phyloP scores from a whole-genome alignment of 2,888 invertebrate species.

The Pedicia rivosa region DNA sequence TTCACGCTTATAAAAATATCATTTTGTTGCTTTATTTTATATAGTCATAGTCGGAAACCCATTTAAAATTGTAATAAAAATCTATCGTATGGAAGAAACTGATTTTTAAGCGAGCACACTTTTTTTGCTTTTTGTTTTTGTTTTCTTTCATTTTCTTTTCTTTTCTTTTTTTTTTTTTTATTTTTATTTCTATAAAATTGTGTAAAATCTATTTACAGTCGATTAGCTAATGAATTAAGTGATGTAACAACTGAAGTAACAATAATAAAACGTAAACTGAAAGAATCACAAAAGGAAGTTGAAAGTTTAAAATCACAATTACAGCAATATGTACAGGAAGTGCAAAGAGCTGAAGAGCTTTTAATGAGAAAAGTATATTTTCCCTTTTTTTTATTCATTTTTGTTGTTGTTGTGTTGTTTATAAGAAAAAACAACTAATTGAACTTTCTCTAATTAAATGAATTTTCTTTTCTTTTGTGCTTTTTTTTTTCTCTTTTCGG shows the following conservation, averaged over 20 bases:
- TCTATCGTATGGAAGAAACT: too few species aligned
- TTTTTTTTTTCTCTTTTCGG: too few species aligned
- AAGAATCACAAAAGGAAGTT: conserved; percentile 51
- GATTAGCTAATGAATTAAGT: conserved; percentile 55
- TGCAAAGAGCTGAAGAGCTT: conserved; percentile 61
- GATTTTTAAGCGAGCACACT: too few species aligned
- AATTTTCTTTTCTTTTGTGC: conserved; percentile 6
- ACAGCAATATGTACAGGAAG: conserved; percentile 68
- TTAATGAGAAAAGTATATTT: conserved; percentile 43
- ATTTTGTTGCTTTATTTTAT: too few species aligned
- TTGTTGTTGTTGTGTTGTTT: neutral
- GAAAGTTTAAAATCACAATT: conserved; percentile 57
- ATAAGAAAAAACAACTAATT: too few species aligned
- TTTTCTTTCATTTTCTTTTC: too few species aligned
- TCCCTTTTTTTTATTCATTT: neutral
- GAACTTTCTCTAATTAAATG: neutral
- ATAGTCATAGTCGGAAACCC: too few species aligned
- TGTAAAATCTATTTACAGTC: conserved; percentile 26
- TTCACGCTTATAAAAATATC: too few species aligned
- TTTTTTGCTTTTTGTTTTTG: too few species aligned
- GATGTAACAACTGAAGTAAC: conserved; percentile 43
- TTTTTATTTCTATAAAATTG: neutral
- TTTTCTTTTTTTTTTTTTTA: neutral
- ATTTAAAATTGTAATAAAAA: too few species aligned
- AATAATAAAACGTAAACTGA: conserved; percentile 47